phyloP scores from a whole-genome alignment of 2,113 vertebrate genomes.

The Polypterus senegalus region DNA sequence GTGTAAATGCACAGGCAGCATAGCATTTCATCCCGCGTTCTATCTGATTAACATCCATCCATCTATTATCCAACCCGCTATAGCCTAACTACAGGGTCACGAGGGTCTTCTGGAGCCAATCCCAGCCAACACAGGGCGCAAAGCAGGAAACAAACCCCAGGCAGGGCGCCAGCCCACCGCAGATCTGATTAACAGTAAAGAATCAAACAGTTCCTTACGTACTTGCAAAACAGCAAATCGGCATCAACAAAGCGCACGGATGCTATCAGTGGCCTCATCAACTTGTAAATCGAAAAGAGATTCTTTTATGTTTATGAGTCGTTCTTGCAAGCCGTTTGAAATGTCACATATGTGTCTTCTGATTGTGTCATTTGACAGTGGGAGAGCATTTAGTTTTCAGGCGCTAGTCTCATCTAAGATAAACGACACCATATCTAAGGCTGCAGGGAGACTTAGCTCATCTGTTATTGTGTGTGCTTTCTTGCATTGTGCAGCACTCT shows the following conservation, averaged over 20 bases:
- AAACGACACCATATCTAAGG: conserved; percentile 5
- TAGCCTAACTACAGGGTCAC: no score
- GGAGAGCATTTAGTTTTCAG: not conserved
- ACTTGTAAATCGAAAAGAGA: conserved; percentile 3
- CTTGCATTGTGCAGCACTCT: conserved; percentile 2
- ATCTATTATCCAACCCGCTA: no score
- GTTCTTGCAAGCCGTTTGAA: conserved; percentile 1
- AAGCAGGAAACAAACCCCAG: no score
- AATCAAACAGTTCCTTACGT: no score
- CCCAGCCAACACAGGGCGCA: no score
- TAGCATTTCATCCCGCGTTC: no score
- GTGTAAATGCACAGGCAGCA: conserved; percentile 1
- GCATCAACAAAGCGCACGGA: no score
- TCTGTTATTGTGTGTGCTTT: conserved; percentile 11
- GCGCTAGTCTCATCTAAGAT: conserved; percentile 5
- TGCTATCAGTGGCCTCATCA: conserved; percentile 10
- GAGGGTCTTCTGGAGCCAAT: no score
- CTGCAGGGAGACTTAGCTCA: not conserved
- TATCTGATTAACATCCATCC: no score
- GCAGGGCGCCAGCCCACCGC: no score
- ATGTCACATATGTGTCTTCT: not conserved
- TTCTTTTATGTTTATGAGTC: not conserved
- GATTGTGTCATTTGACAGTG: conserved; percentile 2
- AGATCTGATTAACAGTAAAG: no score
- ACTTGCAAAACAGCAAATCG: no score